Evolutionary conservation across 2,797 vertebrate genomes (phyloP).

Genomic region (Micromesistius poutassou): DNA sequence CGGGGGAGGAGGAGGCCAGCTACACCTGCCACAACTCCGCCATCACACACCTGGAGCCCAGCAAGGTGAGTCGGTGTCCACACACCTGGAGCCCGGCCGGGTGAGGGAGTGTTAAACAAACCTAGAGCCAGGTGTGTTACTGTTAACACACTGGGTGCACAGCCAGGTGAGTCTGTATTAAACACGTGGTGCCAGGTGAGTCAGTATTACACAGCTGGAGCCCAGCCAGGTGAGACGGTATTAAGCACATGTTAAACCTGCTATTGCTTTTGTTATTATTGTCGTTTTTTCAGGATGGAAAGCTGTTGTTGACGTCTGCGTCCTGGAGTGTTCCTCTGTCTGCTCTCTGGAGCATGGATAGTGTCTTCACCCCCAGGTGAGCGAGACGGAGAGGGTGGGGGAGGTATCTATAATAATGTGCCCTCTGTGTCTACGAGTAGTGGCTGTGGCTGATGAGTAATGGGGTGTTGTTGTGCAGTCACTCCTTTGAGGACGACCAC

Average conservation of each 20-base stretch:
- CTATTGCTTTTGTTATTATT: not conserved
- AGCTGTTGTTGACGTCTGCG: conserved; percentile 88
- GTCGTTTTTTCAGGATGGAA: conserved; percentile 79
- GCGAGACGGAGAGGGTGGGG: conserved; percentile 31
- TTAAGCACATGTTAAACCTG: not conserved
- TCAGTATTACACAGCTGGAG: not conserved
- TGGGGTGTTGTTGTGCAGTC: conserved; percentile 61
- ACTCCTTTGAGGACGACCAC: conserved; percentile 92
- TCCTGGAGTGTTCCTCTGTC: conserved; percentile 92
- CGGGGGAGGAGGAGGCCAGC: conserved; percentile 88
- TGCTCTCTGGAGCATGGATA: conserved; percentile 92
- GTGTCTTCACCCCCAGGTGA: conserved; percentile 92
- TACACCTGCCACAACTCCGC: conserved; percentile 92
- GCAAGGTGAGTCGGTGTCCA: conserved; percentile 71
- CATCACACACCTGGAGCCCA: conserved; percentile 92
- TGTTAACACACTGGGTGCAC: conserved; percentile 84
- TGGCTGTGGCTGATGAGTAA: not conserved
- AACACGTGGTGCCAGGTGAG: not conserved
- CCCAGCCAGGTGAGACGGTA: not conserved
- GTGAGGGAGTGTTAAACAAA: not conserved
- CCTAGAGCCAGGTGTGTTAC: not conserved
- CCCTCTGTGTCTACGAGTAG: not conserved
- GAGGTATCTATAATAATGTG: not conserved
- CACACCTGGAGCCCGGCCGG: not conserved
- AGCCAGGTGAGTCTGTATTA: conserved; percentile 76